These are phyloP conservation scores for Mizuhopecten yessoensis DNA, from an alignment of 1,140 invertebrate genomes.

Conservation along the genomic window DNA sequence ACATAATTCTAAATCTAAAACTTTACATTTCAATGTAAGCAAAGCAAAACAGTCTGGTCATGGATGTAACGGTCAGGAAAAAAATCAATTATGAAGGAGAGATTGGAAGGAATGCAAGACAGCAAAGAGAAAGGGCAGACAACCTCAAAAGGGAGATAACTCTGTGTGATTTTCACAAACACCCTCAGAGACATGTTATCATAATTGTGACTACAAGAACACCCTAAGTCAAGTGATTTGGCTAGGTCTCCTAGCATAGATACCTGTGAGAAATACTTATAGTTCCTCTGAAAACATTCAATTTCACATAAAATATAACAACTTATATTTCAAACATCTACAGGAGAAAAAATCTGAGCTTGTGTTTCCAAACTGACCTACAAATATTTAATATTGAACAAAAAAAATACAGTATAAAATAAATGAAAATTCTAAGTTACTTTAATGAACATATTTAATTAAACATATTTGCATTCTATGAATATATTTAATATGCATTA, in stretches of 20 bases:
- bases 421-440: no score
- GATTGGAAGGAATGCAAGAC: neutral
- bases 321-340: no score
- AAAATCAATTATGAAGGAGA: neutral
- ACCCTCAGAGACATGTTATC: neutral
- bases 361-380: no score
- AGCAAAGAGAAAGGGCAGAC: neutral
- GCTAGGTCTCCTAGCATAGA: conserved; percentile 28
- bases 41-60: neutral
- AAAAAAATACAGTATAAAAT: no score
- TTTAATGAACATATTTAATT: no score
- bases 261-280: conserved; percentile 34
- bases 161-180: conserved; percentile 10
- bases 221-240: conserved; percentile 8
- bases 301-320: neutral
- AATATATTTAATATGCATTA: no score
- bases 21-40: neutral
- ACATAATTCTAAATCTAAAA: neutral
- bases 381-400: no score
- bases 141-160: conserved; percentile 2
- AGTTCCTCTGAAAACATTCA: conserved; percentile 17
- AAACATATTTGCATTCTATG: no score
- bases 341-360: no score
- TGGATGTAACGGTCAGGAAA: neutral
- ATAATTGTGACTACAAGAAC: conserved; percentile 2